Evolutionary conservation across 2,797 vertebrate genomes (phyloP).

Genomic region (Rhinella marina): DNA sequence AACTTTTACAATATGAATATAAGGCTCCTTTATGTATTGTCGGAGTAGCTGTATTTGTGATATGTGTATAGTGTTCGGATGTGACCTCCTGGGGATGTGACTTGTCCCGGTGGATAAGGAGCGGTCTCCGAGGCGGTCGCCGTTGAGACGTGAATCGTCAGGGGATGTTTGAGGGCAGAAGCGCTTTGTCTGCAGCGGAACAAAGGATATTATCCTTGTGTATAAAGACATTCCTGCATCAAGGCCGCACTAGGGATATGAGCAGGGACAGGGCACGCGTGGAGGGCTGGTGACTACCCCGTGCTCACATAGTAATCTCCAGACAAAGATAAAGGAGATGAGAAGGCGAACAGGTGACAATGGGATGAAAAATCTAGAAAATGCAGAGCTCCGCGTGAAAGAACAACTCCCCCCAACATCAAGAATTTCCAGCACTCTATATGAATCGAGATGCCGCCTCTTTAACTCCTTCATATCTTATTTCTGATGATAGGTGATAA

Average conservation of each 20-base stretch:
- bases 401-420: not conserved
- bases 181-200: constrained; percentile 13
- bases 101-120: constrained; percentile 10
- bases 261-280: not conserved
- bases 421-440: not conserved
- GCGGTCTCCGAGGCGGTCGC: not conserved
- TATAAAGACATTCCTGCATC: constrained; percentile 19
- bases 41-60: too few relatives aligned
- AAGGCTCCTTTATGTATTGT: too few relatives aligned
- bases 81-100: not conserved
- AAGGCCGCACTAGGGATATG: not conserved
- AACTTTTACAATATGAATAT: too few relatives aligned
- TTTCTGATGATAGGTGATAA: too few relatives aligned
- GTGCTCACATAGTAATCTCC: not conserved
- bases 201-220: constrained; percentile 20
- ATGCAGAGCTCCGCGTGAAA: not conserved
- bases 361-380: not conserved
- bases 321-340: not conserved
- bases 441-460: not conserved
- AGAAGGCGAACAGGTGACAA: not conserved
- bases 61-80: not conserved
- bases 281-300: not conserved
- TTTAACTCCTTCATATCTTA: too few relatives aligned
- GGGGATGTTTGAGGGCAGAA: not conserved
- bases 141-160: constrained; percentile 24